phyloP scores from a whole-genome alignment of 2,113 vertebrate species.

The Pseudonaja textilis region DNA sequence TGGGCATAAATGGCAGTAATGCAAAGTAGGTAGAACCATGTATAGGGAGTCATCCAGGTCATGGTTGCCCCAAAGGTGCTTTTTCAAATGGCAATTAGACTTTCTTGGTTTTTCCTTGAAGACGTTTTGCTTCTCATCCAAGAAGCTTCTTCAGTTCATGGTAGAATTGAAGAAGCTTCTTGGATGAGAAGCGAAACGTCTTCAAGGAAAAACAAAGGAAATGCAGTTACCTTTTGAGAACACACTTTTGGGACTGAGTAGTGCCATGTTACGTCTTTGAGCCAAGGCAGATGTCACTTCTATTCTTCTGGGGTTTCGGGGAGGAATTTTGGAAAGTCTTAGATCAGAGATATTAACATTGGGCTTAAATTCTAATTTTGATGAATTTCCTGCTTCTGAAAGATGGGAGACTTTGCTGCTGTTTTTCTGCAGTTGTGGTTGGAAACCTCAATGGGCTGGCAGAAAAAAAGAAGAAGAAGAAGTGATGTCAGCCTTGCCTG shows the following conservation, averaged over 20 bases:
- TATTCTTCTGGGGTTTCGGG: not conserved
- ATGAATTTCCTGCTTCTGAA: not conserved
- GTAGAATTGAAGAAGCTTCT: too few species aligned
- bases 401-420: not conserved
- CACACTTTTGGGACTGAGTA: not conserved
- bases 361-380: not conserved
- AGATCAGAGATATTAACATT: not conserved
- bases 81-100: too few species aligned
- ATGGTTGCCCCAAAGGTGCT: too few species aligned
- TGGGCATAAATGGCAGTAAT: not conserved
- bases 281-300: not conserved
- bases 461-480: not conserved
- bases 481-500: not conserved
- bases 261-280: not conserved
- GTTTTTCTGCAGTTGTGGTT: not conserved
- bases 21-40: not conserved
- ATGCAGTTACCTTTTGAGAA: not conserved
- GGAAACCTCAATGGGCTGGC: not conserved
- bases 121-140: not conserved
- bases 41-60: too few species aligned
- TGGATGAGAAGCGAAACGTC: not conserved
- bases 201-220: not conserved
- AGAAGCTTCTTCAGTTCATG: not conserved
- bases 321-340: not conserved
- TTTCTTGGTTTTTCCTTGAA: not conserved